These are phyloP conservation scores for Butorides virescens DNA, from an alignment of 2,113 vertebrate genomes.

Conservation along the genomic window DNA sequence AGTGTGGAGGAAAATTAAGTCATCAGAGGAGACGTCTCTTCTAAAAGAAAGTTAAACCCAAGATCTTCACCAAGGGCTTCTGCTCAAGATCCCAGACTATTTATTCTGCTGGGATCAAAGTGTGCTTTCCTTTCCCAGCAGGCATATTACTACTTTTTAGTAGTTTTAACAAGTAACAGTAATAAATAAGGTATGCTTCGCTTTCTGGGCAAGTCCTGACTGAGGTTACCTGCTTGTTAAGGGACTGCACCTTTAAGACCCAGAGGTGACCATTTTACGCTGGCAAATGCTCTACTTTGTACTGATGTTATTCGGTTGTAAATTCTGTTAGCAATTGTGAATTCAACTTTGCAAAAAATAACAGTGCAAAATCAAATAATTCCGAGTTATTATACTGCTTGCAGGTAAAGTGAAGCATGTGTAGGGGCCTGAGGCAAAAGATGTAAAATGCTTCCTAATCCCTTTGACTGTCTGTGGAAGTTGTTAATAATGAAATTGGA, in stretches of 20 bases:
- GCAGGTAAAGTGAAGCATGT: neutral
- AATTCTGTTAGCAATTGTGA: neutral
- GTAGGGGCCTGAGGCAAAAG: neutral
- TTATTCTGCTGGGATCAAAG: neutral
- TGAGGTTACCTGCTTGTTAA: neutral
- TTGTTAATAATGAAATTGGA: neutral
- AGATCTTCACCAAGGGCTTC: neutral
- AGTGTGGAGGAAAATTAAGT: conserved; percentile 20
- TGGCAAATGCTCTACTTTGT: neutral
- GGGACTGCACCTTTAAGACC: neutral
- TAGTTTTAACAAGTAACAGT: neutral
- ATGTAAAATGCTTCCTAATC: neutral
- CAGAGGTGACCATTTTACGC: neutral
- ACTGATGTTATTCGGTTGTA: neutral
- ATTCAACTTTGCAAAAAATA: neutral
- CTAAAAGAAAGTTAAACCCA: conserved; percentile 21
- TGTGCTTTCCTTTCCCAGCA: neutral
- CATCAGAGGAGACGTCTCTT: conserved; percentile 37
- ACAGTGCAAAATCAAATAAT: neutral
- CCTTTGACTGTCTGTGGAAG: neutral
- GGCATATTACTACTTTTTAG: neutral
- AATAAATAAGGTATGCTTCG: neutral
- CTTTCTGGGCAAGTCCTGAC: neutral
- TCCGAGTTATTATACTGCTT: neutral
- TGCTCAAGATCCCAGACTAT: neutral